Evolutionary conservation across 2,888 invertebrate genomes (phyloP), one percentile per base, ranked within the genome.

Genomic region (Buathra laborator): DNA sequence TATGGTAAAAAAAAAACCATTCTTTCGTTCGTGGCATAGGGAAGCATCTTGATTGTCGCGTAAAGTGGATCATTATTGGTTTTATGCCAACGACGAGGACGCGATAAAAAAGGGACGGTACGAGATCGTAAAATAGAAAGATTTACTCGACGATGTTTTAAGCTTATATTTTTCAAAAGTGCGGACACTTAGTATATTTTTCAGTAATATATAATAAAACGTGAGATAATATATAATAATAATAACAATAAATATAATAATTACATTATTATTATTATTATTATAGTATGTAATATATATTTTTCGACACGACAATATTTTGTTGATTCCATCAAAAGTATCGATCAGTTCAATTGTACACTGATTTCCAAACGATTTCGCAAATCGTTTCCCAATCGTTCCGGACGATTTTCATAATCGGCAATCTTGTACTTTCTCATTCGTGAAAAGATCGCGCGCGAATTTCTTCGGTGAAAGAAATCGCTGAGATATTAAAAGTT

Each of bases 21-120:
- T 59, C 3, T 10, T 59, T 24, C 14, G 14, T 29, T 1, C 5
- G 59, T 6, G 59, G 14, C 3, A 32, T 59, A 48, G 48, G 24
- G 62, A 59, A 81, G 46, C 64, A 19, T 16, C 77, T 59, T 62
- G 72, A 84, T 81, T 84, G 80, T 84, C 72, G 62, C 72, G 53
- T 19, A 53, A 67, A 77, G 77, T 84, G 72, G 84, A 76, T 62
- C 12, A 62, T 72, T 68, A 77, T 77, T 66, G 72, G 62, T 77
- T 77, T 72, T 72, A 48, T 71, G 59, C 76, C 59, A 53, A 72
- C 51, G 71, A 72, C 59, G 67, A 76, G 32, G 56, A 67, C 24
- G 24, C 24, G 53, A 19, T 10, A 14, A 24, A 19, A 24, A 14
- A 59, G 5, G 5, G 2, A 16, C 24, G 24, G 2, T 24, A 24